Conservation (phyloP, 2,888 invertebrate species). For the Pinctada fucata region DNA sequence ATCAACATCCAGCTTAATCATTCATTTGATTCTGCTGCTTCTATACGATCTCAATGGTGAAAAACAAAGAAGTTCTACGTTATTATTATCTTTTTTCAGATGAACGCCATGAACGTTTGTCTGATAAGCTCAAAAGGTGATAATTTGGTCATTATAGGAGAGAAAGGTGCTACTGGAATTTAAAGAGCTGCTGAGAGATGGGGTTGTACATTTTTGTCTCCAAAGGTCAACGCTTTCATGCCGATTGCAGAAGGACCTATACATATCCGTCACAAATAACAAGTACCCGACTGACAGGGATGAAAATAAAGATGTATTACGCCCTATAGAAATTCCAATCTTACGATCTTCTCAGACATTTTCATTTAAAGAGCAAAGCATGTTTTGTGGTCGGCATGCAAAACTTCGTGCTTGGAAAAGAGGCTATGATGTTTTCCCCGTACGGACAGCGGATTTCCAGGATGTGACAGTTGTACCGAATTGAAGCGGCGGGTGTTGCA, state of each 20-base stretch:
- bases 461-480: not conserved
- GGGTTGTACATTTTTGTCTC: not conserved
- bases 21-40: too few species aligned
- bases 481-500: too few species aligned
- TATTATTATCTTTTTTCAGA: not conserved
- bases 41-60: too few species aligned
- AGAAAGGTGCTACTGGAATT: not conserved
- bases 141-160: not conserved
- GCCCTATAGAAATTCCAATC: not conserved
- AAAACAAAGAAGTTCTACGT: too few species aligned
- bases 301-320: not conserved
- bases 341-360: not conserved
- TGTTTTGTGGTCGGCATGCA: not conserved
- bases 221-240: not conserved
- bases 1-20: too few species aligned
- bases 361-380: not conserved
- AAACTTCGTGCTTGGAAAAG: not conserved
- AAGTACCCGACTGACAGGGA: not conserved
- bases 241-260: not conserved
- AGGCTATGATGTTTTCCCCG: slow-evolving; percentile 10
- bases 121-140: not conserved
- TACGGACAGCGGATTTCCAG: slow-evolving; percentile 39
- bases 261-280: not conserved
- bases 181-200: not conserved
- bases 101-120: not conserved